Base-by-base conservation (phyloP, 2,888 invertebrate genomes). In the Brenthis hecate region DNA sequence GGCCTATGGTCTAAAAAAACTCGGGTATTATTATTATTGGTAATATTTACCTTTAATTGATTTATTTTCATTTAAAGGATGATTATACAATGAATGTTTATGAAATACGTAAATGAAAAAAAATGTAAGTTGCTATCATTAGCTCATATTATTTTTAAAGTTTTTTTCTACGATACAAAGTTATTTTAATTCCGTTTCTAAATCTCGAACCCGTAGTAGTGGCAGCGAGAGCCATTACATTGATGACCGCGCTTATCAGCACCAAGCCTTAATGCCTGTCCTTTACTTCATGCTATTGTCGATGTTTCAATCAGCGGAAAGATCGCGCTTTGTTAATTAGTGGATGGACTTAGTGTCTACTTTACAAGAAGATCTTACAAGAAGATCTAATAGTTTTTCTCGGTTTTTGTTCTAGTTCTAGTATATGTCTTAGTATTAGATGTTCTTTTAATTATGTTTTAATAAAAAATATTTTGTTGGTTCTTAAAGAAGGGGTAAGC, bases 201-300 rank as follows among this genome's bases (percentile, higher is more conserved):
- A 19, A 48, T 58, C n/a, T 48, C 4, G 13, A 16, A 43, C 57
- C 61, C 50, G 13, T 65, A 13, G 69, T 69, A 69, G 53, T 43
- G 53, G 61, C 23, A 13, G 47, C 36, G 36, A 19, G 23, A 64
- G 66, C 73, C 75, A 77, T 77, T 76, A 75, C 73, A 64, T 63
- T 74, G 75, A 77, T 77, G 77, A 73, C 74, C 72, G 56, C 54
- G 71, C 75, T 76, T 77, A 77, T 77, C 77, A 72, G 69, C 48
- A 51, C 56, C 69, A 55, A 64, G 61, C 65, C 68, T 67, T 71
- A 57, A 57, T 65, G 50, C 47, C 62, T 65, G 57, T 67, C 66
- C 51, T 73, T 71, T 71, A 56, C 57, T 68, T 70, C 68, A 65
- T 48, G 50, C 67, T 51, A 51, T 62, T 67, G 67, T 67, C 56